A percentile compares a stretch with the other conserved stretches of the same genome.
Conservation (phyloP, 2,797 vertebrate species). For the Choloepus didactylus region DNA sequence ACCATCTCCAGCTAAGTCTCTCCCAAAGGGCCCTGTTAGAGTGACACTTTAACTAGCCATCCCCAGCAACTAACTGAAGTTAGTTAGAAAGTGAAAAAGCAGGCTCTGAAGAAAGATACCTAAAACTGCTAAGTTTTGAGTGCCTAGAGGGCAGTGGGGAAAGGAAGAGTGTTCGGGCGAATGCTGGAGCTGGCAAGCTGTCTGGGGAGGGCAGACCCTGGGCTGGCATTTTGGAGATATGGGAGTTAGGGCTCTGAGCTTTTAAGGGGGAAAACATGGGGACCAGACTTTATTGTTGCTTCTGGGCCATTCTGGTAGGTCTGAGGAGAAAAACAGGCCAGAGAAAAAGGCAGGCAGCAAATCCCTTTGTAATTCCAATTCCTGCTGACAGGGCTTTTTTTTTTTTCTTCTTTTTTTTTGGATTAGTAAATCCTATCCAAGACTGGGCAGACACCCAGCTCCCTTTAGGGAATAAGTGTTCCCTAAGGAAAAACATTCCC, state of each 20-base stretch:
- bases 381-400: conserved; percentile 33
- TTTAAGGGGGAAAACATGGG: not conserved
- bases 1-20: conserved; percentile 20
- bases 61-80: not conserved
- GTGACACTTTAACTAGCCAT: not conserved
- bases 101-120: not conserved
- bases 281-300: conserved; percentile 16
- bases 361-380: conserved; percentile 15
- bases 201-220: not conserved
- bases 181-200: rapidly evolving
- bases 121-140: not conserved
- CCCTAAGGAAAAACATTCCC: conserved; percentile 57
- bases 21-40: not conserved
- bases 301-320: conserved; percentile 20
- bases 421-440: conserved; percentile 41
- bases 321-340: not conserved
- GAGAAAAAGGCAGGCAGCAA: not conserved
- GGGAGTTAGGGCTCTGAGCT: not conserved
- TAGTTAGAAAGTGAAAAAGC: not conserved
- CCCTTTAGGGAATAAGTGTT: conserved; percentile 35
- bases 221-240: not conserved
- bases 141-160: not conserved
- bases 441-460: conserved; percentile 41
- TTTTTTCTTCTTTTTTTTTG: too few relatives aligned
- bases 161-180: not conserved